Evolutionary conservation across 2,797 vertebrate genomes (phyloP), one percentile per base, ranked within the genome.

Genomic region (Pygocentrus nattereri): DNA sequence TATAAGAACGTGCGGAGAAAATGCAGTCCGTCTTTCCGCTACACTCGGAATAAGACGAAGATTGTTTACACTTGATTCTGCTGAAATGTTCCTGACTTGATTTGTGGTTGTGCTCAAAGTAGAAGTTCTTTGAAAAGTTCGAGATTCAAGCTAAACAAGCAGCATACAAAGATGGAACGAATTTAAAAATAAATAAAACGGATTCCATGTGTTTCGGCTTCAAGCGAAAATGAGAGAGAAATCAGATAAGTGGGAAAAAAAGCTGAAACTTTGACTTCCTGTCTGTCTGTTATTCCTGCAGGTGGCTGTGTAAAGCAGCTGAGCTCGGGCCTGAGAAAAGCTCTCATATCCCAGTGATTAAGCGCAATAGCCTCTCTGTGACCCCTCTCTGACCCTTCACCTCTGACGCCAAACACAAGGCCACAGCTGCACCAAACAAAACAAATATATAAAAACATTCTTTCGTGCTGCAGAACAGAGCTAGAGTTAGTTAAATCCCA

Each of bases 311-410:
- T 52, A 41, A 52, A 59, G 54, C 68, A 34, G 80, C 70, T 73
- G 61, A 78, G 44, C 61, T 65, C 82, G 74, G 47, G 80, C 79
- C 72, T 82, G 84, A 87, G 90, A 91, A 90, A 90, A 89, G 81
- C 84, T 87, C 90, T 93, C 91, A 93, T 92, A 93, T 85, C 87
- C 88, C 92, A 90, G 90, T 93, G 92, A 93, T 91, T 93, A 89
- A 93, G 86, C 78, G 71, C 76, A 78, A 86, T 88, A 72, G 65
- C 78, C 75, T 79, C 82, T 88, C 84, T 78, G 77, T 90, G 88
- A 92, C 92, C 92, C 80, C 82, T 88, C 83, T 88, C 69, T 90
- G 90, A 89, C 92, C 93, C 92, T 85, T 92, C 85, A 84, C 91
- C 92, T 80, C 84, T 88, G 92, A 94, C 90, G 91, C 82, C 75